These are phyloP conservation scores for Mungos mungo DNA, from an alignment of 2,113 vertebrate species.

Conservation along the genomic window DNA sequence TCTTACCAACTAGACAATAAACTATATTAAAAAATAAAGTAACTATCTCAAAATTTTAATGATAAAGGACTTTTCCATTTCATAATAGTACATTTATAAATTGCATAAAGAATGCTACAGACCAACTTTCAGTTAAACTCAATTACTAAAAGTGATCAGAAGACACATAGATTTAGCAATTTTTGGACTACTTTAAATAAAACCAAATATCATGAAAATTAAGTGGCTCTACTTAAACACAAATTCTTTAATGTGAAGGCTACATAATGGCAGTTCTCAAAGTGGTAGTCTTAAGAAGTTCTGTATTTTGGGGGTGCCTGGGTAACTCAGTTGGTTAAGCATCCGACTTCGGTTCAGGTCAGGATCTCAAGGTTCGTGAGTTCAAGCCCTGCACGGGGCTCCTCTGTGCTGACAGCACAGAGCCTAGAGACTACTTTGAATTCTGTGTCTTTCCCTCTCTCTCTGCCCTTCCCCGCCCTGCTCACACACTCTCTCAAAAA, in stretches of 20 bases:
- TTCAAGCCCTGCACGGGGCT: too few species aligned
- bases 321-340: too few species aligned
- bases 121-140: slow-evolving; percentile 31
- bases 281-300: background rate
- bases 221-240: slow-evolving; percentile 23
- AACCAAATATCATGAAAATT: background rate
- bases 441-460: too few species aligned
- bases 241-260: background rate
- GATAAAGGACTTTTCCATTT: background rate
- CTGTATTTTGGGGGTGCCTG: background rate
- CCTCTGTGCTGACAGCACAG: too few species aligned
- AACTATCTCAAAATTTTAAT: background rate
- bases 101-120: background rate
- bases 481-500: too few species aligned
- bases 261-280: background rate
- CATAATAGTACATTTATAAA: background rate
- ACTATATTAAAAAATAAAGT: too few species aligned
- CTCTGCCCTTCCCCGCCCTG: too few species aligned
- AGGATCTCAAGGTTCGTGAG: too few species aligned
- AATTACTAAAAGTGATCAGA: slow-evolving; percentile 1
- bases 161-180: background rate
- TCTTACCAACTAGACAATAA: too few species aligned
- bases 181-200: slow-evolving; percentile 18
- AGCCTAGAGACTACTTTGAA: too few species aligned
- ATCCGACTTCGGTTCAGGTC: too few species aligned